Evolutionary conservation across 2,797 vertebrate species (phyloP).

Genomic region (Premnoplex brunnescens): DNA sequence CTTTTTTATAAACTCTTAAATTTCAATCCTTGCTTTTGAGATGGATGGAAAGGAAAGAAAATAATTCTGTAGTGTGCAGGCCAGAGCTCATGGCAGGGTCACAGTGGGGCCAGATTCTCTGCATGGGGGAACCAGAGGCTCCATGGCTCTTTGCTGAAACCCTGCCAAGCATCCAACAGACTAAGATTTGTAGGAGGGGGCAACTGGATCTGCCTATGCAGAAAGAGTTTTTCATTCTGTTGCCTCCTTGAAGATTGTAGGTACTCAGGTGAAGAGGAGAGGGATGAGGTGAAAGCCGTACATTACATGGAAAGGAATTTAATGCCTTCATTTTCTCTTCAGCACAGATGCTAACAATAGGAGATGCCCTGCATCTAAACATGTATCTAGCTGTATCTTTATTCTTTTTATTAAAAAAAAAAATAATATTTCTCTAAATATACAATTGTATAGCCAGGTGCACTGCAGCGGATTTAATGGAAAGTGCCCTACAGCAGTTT

Average conservation of each 20-base stretch:
- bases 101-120: conserved; percentile 31
- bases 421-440: not conserved
- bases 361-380: not conserved
- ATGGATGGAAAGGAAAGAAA: conserved; percentile 1
- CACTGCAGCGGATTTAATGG: not conserved
- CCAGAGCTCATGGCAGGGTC: conserved; percentile 26
- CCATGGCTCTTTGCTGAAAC: conserved; percentile 40
- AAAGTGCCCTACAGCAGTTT: not conserved
- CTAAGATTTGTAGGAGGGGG: conserved; percentile 26
- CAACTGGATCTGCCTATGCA: conserved; percentile 27
- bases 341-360: not conserved
- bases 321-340: conserved; percentile 3
- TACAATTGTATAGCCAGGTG: not conserved
- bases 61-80: not conserved
- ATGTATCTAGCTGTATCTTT: not conserved
- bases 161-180: conserved; percentile 47
- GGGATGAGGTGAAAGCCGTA: not conserved
- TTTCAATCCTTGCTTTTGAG: not conserved
- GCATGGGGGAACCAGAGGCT: conserved; percentile 14
- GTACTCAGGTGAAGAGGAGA: conserved; percentile 13
- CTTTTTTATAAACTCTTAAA: not conserved
- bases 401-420: not conserved
- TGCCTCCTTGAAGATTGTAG: not conserved
- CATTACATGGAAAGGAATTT: not conserved
- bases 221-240: not conserved